These are phyloP conservation scores for Telmatochromis sp. DNA, from an alignment of 2,113 vertebrate species.

Conservation along the genomic window DNA sequence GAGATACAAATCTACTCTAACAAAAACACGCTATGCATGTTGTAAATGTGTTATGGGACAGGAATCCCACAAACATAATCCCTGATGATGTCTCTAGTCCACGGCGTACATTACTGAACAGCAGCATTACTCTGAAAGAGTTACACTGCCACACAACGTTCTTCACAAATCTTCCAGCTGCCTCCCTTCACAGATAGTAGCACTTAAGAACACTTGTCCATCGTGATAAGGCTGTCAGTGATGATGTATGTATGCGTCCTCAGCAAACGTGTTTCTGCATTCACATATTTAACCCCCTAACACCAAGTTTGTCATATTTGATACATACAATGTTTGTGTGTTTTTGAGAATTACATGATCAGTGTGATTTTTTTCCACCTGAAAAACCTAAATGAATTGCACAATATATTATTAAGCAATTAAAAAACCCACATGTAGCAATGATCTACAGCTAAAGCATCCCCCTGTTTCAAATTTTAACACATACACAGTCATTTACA, in stretches of 20 bases:
- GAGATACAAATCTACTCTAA: neutral
- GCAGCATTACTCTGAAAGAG: conserved; percentile 20
- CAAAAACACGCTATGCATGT: neutral
- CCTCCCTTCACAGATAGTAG: conserved; percentile 18
- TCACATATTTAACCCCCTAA: neutral
- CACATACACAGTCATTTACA: neutral
- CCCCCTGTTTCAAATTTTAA: neutral
- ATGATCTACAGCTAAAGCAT: neutral
- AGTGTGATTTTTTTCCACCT: fast-evolving
- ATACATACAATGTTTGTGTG: neutral
- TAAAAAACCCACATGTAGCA: neutral
- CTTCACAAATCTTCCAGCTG: conserved; percentile 36
- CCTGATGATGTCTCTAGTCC: conserved; percentile 40
- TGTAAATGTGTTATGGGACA: neutral
- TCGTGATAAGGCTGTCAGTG: conserved; percentile 28
- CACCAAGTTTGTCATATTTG: neutral
- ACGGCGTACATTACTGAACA: neutral
- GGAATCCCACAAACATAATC: neutral
- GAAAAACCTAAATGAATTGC: neutral
- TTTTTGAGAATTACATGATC: neutral
- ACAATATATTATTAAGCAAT: neutral
- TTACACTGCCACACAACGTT: conserved; percentile 12
- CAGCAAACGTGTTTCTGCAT: neutral
- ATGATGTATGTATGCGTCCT: neutral
- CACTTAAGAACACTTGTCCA: conserved; percentile 22